These are phyloP conservation scores for Brachionus rotundiformis DNA, from an alignment of 1,140 invertebrate genomes.

Conservation along the genomic window DNA sequence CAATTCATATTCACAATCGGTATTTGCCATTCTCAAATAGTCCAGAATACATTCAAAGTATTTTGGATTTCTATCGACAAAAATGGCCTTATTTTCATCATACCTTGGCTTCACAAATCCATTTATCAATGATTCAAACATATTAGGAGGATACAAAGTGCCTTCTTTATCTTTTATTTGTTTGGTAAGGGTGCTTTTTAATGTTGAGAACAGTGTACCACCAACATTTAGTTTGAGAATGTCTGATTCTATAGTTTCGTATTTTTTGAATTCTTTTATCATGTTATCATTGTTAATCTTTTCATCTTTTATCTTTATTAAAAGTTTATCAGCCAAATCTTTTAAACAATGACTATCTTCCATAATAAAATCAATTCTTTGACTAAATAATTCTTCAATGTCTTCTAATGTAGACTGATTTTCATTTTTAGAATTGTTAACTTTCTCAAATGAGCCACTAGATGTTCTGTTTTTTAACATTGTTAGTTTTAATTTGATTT, in stretches of 20 bases:
- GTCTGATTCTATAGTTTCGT: not conserved
- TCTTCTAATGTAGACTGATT: no score
- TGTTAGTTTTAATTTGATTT: no score
- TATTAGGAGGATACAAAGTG: not conserved
- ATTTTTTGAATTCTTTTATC: slow-evolving; percentile 3
- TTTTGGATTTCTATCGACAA: slow-evolving; percentile 25
- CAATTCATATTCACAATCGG: slow-evolving; percentile 24
- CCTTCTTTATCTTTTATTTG: not conserved
- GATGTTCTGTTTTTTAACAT: no score
- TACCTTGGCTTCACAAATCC: not conserved
- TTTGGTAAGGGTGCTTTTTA: not conserved
- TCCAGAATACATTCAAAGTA: slow-evolving; percentile 22
- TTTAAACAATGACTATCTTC: no score
- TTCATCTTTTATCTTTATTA: not conserved
- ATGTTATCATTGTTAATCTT: slow-evolving; percentile 12
- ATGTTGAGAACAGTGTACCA: not conserved
- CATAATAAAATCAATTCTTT: no score
- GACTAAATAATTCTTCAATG: no score
- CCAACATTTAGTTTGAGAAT: slow-evolving; percentile 11
- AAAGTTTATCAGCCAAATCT: not conserved
- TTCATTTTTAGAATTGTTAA: no score
- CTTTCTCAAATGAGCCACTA: no score
- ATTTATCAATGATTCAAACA: not conserved
- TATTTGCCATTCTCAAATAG: slow-evolving; percentile 25
- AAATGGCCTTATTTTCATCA: slow-evolving; percentile 19